A percentile compares a stretch with the other conserved stretches of the same genome.
Evolutionary conservation across 2,797 vertebrate genomes (phyloP).

Genomic region (Poecilia wingei): DNA sequence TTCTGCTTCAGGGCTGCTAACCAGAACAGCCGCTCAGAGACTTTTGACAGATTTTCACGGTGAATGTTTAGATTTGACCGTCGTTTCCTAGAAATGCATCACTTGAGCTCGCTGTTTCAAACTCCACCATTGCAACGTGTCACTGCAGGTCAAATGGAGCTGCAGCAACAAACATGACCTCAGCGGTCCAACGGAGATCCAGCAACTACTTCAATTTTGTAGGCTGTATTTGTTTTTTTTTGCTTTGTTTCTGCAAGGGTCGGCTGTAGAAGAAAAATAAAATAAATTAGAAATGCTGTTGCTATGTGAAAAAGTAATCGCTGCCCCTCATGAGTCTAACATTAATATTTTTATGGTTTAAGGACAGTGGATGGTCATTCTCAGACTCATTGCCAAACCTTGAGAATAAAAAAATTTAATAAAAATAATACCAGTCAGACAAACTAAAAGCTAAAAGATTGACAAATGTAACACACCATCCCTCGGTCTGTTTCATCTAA

Average conservation of each 20-base stretch:
- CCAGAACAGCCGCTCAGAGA: background rate
- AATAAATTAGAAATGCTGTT: background rate
- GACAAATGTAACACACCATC: background rate
- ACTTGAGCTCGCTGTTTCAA: background rate
- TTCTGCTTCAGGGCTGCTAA: background rate
- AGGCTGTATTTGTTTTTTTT: background rate
- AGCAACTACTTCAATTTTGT: background rate
- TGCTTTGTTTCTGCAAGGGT: background rate
- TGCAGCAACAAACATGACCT: background rate
- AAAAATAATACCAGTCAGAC: background rate
- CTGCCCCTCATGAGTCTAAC: background rate
- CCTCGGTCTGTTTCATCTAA: background rate
- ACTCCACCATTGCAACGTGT: background rate
- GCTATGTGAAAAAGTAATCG: background rate
- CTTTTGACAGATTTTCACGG: background rate
- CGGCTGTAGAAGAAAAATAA: background rate
- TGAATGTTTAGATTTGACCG: background rate
- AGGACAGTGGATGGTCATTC: background rate
- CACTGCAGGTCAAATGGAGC: slow-evolving; percentile 11
- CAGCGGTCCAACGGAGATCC: slow-evolving; percentile 7
- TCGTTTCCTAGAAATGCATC: background rate
- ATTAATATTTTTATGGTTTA: no score
- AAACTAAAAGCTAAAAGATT: background rate
- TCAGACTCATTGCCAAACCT: background rate
- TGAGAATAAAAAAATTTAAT: background rate